Evolutionary conservation across 2,888 invertebrate species (phyloP), one percentile per base, ranked within the genome.

Genomic region (Maniola hyperantus): DNA sequence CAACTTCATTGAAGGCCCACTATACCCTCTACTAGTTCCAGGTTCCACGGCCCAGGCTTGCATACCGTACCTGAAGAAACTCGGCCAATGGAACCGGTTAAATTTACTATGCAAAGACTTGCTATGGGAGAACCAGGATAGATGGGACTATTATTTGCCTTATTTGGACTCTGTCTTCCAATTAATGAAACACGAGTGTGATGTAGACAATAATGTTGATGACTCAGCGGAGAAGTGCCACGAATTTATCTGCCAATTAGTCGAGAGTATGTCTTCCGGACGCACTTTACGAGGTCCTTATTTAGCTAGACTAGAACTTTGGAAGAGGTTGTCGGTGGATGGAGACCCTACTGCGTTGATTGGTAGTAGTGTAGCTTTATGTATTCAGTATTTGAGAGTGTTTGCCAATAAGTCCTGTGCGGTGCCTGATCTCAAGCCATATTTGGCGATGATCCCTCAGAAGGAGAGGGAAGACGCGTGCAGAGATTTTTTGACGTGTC

Each of bases 391-490:
- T 88, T 96, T 97, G 74, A 87, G 90, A 50, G 93, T 94, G 73
- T 99, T 98, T 87, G 98, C 98, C 2, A 95, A 96, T 76, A 97
- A 97, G 80, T 95, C 96, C 0, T 97, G 97, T 84, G 97, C 97
- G 69, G 96, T 97, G 68, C 94, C 95, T 8, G 99, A 99, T 83
- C 91, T 99, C 60, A 94, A 95, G 69, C 91, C 95, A 6, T 98
- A 97, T 84, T 83, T 98, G 57, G 89, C 94, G 53, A 93, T 96
- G 74, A 89, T 97, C 71, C 94, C 96, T 6, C 89, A 93, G 48
- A 93, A 94, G 10, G 94, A 95, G 70, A 93, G 95, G 70, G 88
- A 93, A 69, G 92, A 93, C 54, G 86, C 95, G 64, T 93, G 94
- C 39, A 85, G 89, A 65, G 94, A 94, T 69, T 89, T 95, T 69